Evolutionary conservation across 2,888 invertebrate genomes (phyloP).

Genomic region (Drosophila subquinaria): DNA sequence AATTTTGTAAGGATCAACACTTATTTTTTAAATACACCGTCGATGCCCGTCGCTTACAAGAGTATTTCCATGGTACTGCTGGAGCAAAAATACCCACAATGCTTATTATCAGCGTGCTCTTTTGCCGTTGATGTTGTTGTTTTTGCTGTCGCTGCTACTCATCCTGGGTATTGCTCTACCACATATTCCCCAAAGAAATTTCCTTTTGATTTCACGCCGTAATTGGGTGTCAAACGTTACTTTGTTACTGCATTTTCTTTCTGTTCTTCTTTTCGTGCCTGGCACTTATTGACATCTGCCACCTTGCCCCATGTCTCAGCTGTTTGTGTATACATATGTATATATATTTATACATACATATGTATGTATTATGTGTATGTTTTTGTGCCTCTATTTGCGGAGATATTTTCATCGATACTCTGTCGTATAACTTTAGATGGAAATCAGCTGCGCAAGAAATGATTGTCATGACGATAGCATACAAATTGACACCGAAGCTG

Average conservation of each 20-base stretch:
- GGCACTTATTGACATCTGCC: constrained; percentile 79
- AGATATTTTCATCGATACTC: constrained; percentile 39
- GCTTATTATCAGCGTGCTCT: constrained; percentile 2
- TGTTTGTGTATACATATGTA: constrained; percentile 15
- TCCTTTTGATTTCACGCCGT: constrained; percentile 79
- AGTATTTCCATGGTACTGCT: background rate
- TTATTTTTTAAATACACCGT: background rate
- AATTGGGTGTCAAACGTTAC: constrained; percentile 80
- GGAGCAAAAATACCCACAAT: constrained; percentile 1
- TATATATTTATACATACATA: constrained; percentile 7
- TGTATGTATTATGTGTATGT: background rate
- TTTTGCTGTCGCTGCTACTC: constrained; percentile 5
- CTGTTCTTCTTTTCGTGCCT: constrained; percentile 44
- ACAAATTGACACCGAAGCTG: constrained; percentile 62
- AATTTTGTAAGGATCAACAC: background rate
- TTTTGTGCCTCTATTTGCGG: constrained; percentile 39
- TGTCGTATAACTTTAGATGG: constrained; percentile 64
- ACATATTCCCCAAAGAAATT: constrained; percentile 66
- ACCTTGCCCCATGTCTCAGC: constrained; percentile 49
- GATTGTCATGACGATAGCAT: constrained; percentile 74
- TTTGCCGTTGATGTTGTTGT: background rate
- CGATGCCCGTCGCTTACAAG: background rate
- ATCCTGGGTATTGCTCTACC: constrained; percentile 8
- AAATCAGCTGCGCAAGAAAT: constrained; percentile 68
- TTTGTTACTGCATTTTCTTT: constrained; percentile 68